phyloP scores from a whole-genome alignment of 2,797 vertebrate genomes.

The Tympanoctomys barrerae region DNA sequence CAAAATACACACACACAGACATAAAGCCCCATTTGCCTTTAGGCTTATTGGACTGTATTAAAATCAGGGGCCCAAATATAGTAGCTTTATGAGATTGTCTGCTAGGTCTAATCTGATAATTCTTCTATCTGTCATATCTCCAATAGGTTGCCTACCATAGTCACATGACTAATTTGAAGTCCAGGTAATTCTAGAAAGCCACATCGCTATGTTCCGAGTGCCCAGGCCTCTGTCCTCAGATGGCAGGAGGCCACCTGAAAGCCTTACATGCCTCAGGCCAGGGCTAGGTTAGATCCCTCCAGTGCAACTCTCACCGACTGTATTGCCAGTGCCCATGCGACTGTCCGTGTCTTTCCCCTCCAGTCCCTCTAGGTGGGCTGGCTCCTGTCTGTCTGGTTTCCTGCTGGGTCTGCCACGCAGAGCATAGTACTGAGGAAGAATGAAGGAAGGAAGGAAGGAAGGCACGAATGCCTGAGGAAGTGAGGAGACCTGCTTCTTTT shows the following conservation, averaged over 20 bases:
- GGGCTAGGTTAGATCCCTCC: background rate
- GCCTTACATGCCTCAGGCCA: background rate
- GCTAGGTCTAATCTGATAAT: background rate
- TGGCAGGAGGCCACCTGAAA: background rate
- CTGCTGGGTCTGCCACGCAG: background rate
- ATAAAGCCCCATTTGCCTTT: background rate
- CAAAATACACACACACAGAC: background rate
- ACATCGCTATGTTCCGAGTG: background rate
- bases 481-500: background rate
- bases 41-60: background rate
- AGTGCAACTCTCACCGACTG: fast-evolving
- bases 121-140: background rate
- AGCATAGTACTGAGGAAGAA: background rate
- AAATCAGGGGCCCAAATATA: background rate
- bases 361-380: background rate
- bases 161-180: background rate
- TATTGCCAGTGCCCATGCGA: background rate
- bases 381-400: background rate
- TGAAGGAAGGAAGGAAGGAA: background rate
- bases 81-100: background rate
- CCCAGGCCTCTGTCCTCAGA: background rate
- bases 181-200: background rate
- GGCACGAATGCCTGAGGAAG: background rate
- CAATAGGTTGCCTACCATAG: background rate
- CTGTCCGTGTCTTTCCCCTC: background rate